Evolutionary conservation across 2,113 vertebrate genomes (phyloP).

Genomic region (Caloenas nicobarica): DNA sequence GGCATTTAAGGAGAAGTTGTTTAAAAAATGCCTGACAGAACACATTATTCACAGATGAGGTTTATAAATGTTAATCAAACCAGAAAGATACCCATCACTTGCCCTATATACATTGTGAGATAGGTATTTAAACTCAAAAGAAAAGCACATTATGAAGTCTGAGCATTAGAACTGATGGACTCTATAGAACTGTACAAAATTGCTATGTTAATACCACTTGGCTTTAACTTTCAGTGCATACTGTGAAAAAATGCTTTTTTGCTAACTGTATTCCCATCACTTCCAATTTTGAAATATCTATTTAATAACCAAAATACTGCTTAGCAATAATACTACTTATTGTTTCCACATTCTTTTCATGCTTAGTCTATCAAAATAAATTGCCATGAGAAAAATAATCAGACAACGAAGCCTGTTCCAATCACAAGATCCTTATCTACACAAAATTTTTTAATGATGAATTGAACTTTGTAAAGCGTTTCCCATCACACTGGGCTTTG

Average conservation of each 20-base stretch:
- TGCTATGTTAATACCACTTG: neutral
- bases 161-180: neutral
- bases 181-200: neutral
- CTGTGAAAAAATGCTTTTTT: neutral
- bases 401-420: neutral
- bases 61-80: neutral
- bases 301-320: neutral
- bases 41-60: neutral
- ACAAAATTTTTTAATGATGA: neutral
- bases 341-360: conserved; percentile 16
- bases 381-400: neutral
- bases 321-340: neutral
- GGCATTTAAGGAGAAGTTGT: neutral
- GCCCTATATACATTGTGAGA: neutral
- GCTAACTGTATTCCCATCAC: neutral
- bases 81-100: neutral
- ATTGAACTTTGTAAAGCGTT: neutral
- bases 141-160: neutral
- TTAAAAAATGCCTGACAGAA: neutral
- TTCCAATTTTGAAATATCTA: neutral
- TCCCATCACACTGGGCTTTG: neutral
- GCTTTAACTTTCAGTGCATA: neutral
- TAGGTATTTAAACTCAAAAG: neutral
- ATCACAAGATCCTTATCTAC: neutral
- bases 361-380: neutral